These are phyloP conservation scores for Tetrax tetrax DNA, from an alignment of 2,113 vertebrate genomes.

Conservation along the genomic window DNA sequence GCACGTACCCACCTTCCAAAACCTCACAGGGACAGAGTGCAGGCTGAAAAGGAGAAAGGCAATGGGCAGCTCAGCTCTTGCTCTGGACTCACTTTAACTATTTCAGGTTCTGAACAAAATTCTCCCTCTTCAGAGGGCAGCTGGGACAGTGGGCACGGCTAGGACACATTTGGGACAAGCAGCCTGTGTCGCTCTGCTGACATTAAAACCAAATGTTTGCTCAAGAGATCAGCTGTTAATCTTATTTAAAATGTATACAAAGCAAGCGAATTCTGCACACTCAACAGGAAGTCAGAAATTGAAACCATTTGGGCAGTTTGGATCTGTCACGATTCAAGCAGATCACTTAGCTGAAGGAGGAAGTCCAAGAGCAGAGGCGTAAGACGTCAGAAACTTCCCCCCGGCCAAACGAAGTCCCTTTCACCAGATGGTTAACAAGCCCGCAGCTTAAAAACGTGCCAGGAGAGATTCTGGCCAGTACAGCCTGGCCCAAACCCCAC, in stretches of 20 bases:
- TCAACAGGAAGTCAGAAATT: slow-evolving; percentile 21
- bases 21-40: background rate
- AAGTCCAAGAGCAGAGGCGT: background rate
- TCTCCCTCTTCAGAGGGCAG: background rate
- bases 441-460: background rate
- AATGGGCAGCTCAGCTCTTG: background rate
- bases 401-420: background rate
- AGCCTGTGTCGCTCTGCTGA: background rate
- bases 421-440: background rate
- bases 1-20: background rate
- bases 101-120: background rate
- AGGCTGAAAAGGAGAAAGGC: background rate
- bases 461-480: background rate
- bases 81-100: background rate
- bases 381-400: background rate
- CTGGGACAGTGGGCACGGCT: background rate
- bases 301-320: background rate
- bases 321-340: background rate
- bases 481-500: background rate
- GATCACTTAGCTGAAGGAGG: background rate
- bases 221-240: slow-evolving; percentile 32
- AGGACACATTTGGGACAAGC: background rate
- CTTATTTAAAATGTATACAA: slow-evolving; percentile 9
- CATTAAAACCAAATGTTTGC: background rate
- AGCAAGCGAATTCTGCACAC: background rate